phyloP scores from a whole-genome alignment of 1,140 invertebrate genomes.

The Camponotus floridanus region DNA sequence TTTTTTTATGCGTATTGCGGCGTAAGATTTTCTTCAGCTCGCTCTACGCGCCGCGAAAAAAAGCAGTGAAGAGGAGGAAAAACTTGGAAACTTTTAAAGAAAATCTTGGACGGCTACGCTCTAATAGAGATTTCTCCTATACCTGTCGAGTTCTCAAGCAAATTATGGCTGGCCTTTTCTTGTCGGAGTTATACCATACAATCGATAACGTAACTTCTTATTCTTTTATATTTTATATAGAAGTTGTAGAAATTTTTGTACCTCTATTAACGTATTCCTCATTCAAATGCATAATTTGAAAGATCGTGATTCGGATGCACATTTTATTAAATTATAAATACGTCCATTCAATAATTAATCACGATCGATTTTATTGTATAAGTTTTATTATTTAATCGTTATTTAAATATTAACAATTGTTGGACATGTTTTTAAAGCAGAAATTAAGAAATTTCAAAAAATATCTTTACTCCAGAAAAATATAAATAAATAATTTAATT shows the following conservation, averaged over 20 bases:
- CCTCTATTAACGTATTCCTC: neutral
- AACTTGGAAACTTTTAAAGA: constrained; percentile 37
- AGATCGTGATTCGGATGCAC: neutral
- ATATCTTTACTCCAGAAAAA: neutral
- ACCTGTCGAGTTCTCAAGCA: constrained; percentile 27
- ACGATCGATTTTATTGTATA: neutral
- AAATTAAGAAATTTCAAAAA: neutral
- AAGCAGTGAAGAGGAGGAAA: constrained; percentile 12
- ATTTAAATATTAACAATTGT: neutral
- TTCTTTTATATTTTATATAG: constrained; percentile 29
- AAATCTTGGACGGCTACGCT: constrained; percentile 23
- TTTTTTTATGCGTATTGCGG: constrained; percentile 31
- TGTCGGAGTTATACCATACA: neutral
- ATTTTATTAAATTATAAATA: constrained; percentile 17
- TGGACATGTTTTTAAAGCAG: neutral
- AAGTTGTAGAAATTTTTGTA: constrained; percentile 8
- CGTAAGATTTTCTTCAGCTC: constrained; percentile 37
- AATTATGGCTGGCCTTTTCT: constrained; percentile 34
- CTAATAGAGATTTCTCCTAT: constrained; percentile 43
- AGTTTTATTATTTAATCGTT: neutral
- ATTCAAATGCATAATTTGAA: neutral
- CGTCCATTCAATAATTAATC: constrained; percentile 24
- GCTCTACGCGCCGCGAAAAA: neutral
- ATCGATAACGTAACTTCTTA: constrained; percentile 34
- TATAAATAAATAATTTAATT: too few relatives aligned